These are phyloP conservation scores for Brassicogethes aeneus DNA, from an alignment of 2,888 invertebrate species.

Conservation along the genomic window DNA sequence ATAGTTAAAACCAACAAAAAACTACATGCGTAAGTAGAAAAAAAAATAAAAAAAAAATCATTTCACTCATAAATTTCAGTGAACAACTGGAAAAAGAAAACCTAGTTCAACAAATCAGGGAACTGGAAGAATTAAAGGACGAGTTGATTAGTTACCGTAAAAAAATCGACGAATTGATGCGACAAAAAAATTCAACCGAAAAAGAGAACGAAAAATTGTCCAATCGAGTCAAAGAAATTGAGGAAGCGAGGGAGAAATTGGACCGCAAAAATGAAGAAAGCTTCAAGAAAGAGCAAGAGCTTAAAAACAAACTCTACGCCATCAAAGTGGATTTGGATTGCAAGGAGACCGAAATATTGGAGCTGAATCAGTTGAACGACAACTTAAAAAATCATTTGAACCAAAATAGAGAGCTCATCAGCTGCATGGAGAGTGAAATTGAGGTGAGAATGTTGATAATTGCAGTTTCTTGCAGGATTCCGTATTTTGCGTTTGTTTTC, in stretches of 20 bases:
- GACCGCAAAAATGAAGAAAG: neutral
- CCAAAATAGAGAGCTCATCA: neutral
- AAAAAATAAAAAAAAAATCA: too few species aligned
- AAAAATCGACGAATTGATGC: slow-evolving; percentile 20
- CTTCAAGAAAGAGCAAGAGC: neutral
- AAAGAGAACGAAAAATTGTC: slow-evolving; percentile 21
- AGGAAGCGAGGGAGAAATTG: too few species aligned
- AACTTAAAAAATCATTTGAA: neutral
- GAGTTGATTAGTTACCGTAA: slow-evolving; percentile 18
- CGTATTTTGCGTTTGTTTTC: too few species aligned
- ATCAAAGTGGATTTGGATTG: neutral
- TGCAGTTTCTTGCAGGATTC: too few species aligned
- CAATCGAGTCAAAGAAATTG: slow-evolving; percentile 12
- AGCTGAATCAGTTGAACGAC: neutral
- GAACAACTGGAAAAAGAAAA: slow-evolving; percentile 21
- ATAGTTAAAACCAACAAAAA: slow-evolving; percentile 20
- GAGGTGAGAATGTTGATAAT: neutral
- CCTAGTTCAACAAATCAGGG: slow-evolving; percentile 3
- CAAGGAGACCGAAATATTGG: neutral
- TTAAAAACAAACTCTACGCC: neutral
- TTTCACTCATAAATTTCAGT: too few species aligned
- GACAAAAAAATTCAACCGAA: slow-evolving; percentile 18
- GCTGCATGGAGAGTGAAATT: neutral
- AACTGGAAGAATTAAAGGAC: slow-evolving; percentile 24
- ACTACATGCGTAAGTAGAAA: slow-evolving; percentile 20